Percentiles rank a stretch among this genome's conserved stretches.
Evolutionary conservation across 2,797 vertebrate species (phyloP).

Genomic region (Salmo trutta): DNA sequence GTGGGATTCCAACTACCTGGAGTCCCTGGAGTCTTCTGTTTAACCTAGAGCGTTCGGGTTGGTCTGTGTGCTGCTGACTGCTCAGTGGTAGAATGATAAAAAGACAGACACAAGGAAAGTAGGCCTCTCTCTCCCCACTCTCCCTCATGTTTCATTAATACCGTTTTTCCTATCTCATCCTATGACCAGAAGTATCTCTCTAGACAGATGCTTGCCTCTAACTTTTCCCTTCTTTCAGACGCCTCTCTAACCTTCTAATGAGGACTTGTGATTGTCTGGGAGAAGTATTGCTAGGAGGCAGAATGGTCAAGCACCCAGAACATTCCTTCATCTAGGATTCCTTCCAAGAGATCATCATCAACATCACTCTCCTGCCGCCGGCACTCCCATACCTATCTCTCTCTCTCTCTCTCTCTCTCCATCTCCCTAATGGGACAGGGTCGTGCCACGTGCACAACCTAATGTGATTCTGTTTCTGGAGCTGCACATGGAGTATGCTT

Average conservation of each 20-base stretch:
- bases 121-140: neutral
- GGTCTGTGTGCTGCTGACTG: neutral
- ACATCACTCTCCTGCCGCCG: neutral
- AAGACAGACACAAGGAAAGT: neutral
- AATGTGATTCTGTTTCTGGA: too few species aligned
- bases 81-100: neutral
- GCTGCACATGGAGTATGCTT: too few species aligned
- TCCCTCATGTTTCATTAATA: neutral
- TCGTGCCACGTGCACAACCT: too few species aligned
- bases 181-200: neutral
- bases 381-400: neutral
- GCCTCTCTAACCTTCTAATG: neutral
- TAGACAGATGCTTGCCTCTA: neutral
- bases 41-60: neutral
- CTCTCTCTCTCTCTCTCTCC: neutral
- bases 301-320: neutral
- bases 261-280: neutral
- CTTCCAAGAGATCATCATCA: neutral
- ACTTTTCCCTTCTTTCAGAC: neutral
- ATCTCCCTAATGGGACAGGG: neutral
- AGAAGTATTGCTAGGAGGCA: neutral
- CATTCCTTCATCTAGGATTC: neutral
- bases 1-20: neutral
- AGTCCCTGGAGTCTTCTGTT: too few species aligned
- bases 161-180: too few species aligned